Percentiles rank a stretch among this genome's conserved stretches.
These are phyloP conservation scores for Archaeoteleia sp. DNA, from an alignment of 2,888 invertebrate genomes.

Conservation along the genomic window DNA sequence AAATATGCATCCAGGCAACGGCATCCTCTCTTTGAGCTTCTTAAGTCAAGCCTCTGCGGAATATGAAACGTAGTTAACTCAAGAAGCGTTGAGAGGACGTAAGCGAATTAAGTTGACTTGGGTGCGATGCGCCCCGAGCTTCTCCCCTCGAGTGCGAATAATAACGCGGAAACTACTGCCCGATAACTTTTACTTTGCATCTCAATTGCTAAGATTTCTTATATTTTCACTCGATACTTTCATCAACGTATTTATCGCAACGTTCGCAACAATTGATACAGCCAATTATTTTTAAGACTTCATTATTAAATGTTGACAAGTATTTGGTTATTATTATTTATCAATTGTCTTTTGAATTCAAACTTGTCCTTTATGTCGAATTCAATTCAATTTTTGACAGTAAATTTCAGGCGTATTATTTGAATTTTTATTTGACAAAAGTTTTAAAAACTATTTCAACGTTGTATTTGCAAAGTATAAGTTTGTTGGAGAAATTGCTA, in stretches of 20 bases:
- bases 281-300: no score
- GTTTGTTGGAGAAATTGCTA: no score
- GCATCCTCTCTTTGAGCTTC: conserved; percentile 35
- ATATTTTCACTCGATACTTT: background rate
- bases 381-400: no score
- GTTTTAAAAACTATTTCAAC: no score
- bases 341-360: no score
- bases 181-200: conserved; percentile 13
- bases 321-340: no score
- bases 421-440: no score
- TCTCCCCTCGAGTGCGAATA: conserved; percentile 15
- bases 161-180: conserved; percentile 20
- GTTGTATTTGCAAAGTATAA: no score
- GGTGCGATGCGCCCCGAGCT: conserved; percentile 17
- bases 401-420: no score
- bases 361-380: no score
- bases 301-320: no score
- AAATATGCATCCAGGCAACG: conserved; percentile 36
- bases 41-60: conserved; percentile 29
- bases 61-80: conserved; percentile 35
- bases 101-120: conserved; percentile 36
- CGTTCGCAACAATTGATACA: no score
- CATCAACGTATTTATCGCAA: background rate
- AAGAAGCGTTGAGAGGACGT: conserved; percentile 27
- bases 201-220: background rate